Conservation (phyloP, 2,888 invertebrate species). For the Nymphalis urticae region DNA sequence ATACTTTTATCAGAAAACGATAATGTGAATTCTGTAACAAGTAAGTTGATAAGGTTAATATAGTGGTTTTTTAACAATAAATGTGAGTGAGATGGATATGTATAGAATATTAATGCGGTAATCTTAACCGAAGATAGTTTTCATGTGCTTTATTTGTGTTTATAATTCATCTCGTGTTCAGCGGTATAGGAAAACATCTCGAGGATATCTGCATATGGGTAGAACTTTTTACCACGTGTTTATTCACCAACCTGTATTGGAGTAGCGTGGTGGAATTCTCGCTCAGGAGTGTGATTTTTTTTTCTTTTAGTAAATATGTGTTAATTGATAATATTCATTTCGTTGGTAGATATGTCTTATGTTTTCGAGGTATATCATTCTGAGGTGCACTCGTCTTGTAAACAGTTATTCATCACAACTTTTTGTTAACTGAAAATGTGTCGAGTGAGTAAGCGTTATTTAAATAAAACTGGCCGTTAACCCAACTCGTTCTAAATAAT, state of each 20-base stretch:
- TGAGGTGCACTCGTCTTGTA: not conserved
- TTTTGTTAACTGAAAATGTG: constrained; percentile 14
- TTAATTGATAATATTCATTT: too few relatives aligned
- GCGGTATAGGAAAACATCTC: too few relatives aligned
- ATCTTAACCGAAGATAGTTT: too few relatives aligned
- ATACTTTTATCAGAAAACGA: constrained; percentile 30
- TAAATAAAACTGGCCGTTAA: constrained; percentile 18
- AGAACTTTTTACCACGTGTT: too few relatives aligned
- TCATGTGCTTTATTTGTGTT: too few relatives aligned
- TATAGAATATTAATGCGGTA: not conserved
- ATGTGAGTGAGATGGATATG: not conserved
- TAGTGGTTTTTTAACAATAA: not conserved
- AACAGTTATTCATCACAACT: not conserved
- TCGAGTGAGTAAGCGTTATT: constrained; percentile 14
- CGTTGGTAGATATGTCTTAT: not conserved
- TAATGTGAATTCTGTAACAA: constrained; percentile 20
- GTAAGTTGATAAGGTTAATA: constrained; percentile 20
- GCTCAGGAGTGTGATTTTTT: too few relatives aligned
- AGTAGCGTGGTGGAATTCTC: too few relatives aligned
- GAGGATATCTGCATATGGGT: too few relatives aligned
- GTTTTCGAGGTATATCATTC: not conserved
- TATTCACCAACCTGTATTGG: too few relatives aligned
- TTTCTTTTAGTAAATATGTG: too few relatives aligned
- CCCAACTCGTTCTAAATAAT: constrained; percentile 15
- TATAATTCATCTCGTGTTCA: too few relatives aligned